Conservation (phyloP, 1,140 invertebrate genomes). For the Drosophila kikkawai region DNA sequence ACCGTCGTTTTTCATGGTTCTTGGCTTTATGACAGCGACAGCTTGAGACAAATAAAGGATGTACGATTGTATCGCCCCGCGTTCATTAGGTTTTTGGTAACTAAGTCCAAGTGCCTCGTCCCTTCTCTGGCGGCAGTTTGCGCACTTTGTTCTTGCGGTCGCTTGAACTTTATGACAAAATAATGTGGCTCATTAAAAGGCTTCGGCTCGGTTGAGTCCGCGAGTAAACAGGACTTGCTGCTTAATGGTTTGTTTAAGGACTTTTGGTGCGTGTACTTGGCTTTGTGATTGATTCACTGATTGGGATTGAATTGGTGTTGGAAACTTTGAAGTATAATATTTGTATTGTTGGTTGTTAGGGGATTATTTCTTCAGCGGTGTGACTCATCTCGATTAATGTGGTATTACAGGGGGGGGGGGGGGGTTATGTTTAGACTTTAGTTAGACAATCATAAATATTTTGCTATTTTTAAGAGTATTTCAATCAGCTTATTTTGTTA, state of each 20-base stretch:
- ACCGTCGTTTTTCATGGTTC: constrained; percentile 66
- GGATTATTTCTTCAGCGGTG: neutral
- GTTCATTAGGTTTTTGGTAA: constrained; percentile 59
- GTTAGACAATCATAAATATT: neutral
- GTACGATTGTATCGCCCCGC: constrained; percentile 32
- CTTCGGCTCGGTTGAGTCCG: constrained; percentile 16
- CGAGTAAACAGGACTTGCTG: constrained; percentile 31
- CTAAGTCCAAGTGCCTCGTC: constrained; percentile 41
- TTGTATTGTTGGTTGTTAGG: constrained; percentile 1
- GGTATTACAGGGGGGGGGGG: neutral
- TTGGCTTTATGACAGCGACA: constrained; percentile 78
- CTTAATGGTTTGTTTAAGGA: constrained; percentile 52
- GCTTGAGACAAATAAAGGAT: constrained; percentile 70
- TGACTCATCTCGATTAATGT: neutral
- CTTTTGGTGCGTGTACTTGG: constrained; percentile 29
- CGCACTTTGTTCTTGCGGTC: constrained; percentile 67
- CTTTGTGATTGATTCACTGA: constrained; percentile 24
- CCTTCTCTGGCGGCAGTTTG: constrained; percentile 28
- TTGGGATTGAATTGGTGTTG: constrained; percentile 19
- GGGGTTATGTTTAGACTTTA: neutral
- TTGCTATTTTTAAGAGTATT: neutral
- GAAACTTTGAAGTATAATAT: constrained; percentile 22
- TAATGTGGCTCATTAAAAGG: constrained; percentile 57
- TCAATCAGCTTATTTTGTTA: neutral
- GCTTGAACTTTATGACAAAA: constrained; percentile 67